Percentiles rank a stretch among this genome's conserved stretches.
Evolutionary conservation across 2,113 vertebrate genomes (phyloP).

Genomic region (Desmodus rotundus): DNA sequence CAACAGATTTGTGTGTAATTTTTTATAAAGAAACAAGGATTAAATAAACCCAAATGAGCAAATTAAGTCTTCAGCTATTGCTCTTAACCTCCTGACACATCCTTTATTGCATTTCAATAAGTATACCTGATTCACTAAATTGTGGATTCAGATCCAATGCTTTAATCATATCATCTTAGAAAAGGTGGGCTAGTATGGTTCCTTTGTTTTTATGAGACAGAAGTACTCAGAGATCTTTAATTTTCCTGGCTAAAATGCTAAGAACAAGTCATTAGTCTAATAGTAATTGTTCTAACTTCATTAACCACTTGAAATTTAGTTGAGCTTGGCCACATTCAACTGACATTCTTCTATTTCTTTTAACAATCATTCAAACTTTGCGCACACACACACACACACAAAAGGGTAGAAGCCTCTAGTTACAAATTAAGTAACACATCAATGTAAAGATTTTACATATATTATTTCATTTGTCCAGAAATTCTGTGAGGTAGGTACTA

Average conservation of each 20-base stretch:
- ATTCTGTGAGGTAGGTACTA: background rate
- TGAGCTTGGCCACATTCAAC: slow-evolving; percentile 39
- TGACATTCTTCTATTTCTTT: slow-evolving; percentile 41
- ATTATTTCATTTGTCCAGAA: slow-evolving; percentile 40
- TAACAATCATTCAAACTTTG: slow-evolving; percentile 45
- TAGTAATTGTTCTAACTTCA: slow-evolving; percentile 47
- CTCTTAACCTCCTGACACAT: slow-evolving; percentile 27
- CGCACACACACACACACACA: background rate
- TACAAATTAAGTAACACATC: background rate
- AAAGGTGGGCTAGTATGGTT: background rate
- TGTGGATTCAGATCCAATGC: background rate
- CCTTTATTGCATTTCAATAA: slow-evolving; percentile 33
- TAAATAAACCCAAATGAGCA: slow-evolving; percentile 47
- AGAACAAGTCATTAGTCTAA: slow-evolving; percentile 45
- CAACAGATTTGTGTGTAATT: background rate
- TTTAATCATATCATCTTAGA: slow-evolving; percentile 18
- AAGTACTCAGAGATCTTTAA: slow-evolving; percentile 38
- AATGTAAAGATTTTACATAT: background rate
- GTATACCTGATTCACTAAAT: background rate
- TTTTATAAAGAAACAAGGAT: slow-evolving; percentile 34
- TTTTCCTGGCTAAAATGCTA: slow-evolving; percentile 45
- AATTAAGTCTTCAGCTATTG: slow-evolving; percentile 3
- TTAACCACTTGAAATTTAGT: slow-evolving; percentile 55
- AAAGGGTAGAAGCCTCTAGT: background rate
- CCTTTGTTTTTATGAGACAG: slow-evolving; percentile 44